Evolutionary conservation across 2,888 invertebrate species (phyloP), one percentile per base, ranked within the genome.

Genomic region (Macaria liturata): DNA sequence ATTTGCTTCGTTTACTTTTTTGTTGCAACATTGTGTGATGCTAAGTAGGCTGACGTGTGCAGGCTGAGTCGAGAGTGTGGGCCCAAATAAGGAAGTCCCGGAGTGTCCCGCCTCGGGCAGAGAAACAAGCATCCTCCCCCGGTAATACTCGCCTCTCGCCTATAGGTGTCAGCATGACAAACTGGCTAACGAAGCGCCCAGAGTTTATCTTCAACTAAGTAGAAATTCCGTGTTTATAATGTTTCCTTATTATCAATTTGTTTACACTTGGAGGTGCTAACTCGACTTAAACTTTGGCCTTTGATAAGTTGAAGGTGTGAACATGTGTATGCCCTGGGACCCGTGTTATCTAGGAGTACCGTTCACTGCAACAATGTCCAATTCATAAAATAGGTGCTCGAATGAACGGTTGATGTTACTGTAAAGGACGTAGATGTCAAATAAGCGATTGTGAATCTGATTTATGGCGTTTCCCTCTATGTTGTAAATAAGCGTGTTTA

Each of bases 321-420:
- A 65, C 67, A 67, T 61, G 60, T 65, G 65, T 49, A 46, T 49
- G 62, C 64, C 66, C 62, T 54, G 51, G 51, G 61, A 56, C 45
- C 51, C 52, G 47, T 50, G 52, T 52, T 46, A 58, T 65, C 61
- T 46, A 43, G 52, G 50, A 45, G 43, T 59, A 43, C 46, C 32
- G 52, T 56, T 54, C 46, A n/a, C 31, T 34, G 54, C 55, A 51
- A 55, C 51, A 46, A 32, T 55, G 54, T 54, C 43, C 5, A 30
- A 43, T 49, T 6, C 47, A 54, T 46, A 50, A 50, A 47, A 32
- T 42, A 42, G n/a, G 42, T 37, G 32, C 7, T 31, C 32, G 9
- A 52, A 40, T 54, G 54, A 48, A 46, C 32, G 8, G 53, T 40
- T 42, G 8, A 4, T 42, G 8, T 42, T 4, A 7, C 40, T 43